Evolutionary conservation across 2,113 vertebrate species (phyloP).

Genomic region (Bungarus multicinctus): DNA sequence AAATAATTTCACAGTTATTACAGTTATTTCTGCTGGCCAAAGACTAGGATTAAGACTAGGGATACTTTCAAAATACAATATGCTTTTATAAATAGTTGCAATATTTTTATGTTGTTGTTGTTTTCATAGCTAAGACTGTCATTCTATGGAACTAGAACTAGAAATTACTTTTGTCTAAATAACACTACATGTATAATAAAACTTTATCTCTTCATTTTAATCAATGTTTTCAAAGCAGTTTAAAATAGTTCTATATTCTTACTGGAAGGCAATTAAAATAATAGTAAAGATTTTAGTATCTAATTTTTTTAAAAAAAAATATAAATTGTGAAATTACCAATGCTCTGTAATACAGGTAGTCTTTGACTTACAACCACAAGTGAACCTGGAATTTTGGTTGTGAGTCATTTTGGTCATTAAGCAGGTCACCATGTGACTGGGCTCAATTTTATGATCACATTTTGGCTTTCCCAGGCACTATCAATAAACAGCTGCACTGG

Average conservation of each 20-base stretch:
- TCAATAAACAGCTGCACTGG: background rate
- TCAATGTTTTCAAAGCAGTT: background rate
- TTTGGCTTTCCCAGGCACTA: background rate
- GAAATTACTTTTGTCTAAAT: background rate
- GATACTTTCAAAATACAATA: background rate
- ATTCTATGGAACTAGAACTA: background rate
- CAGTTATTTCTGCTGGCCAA: background rate
- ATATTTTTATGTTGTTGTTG: conserved; percentile 5
- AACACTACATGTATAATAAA: background rate
- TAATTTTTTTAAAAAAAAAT: background rate
- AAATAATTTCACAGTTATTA: background rate
- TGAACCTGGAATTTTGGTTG: background rate
- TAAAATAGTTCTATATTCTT: background rate
- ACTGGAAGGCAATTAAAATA: background rate
- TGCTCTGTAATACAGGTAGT: background rate
- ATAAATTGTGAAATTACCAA: background rate
- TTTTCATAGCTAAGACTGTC: background rate
- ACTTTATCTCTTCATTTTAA: background rate
- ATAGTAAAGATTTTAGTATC: background rate
- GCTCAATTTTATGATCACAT: background rate
- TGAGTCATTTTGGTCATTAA: background rate
- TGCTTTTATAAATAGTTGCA: background rate
- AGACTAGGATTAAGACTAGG: conserved; percentile 1
- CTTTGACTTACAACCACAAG: background rate
- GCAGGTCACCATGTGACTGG: background rate